Percentiles rank a stretch among this genome's conserved stretches.
phyloP scores from a whole-genome alignment of 2,888 invertebrate genomes.

The Orthonevra nobilis region DNA sequence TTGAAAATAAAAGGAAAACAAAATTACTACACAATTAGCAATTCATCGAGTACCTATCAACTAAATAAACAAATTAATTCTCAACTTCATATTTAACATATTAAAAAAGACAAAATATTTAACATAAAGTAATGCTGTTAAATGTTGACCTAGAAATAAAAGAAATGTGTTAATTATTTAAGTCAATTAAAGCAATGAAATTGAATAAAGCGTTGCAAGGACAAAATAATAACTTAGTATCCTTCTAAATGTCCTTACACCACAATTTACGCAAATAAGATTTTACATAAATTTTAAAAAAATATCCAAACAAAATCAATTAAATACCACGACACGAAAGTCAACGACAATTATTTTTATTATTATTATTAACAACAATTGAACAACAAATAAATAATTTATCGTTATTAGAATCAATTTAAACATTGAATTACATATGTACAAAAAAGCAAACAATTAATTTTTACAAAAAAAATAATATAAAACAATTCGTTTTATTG shows the following conservation, averaged over 20 bases:
- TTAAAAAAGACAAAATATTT: not conserved
- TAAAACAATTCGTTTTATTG: slow-evolving; percentile 8
- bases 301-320: slow-evolving; percentile 25
- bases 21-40: slow-evolving; percentile 31
- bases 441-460: slow-evolving; percentile 48
- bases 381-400: slow-evolving; percentile 8
- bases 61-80: slow-evolving; percentile 27
- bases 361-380: slow-evolving; percentile 11
- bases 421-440: slow-evolving; percentile 19
- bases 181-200: slow-evolving; percentile 57
- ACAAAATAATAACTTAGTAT: not conserved
- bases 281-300: slow-evolving; percentile 8
- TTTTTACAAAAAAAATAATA: slow-evolving; percentile 60
- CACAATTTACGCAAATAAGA: too few relatives aligned
- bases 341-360: slow-evolving; percentile 55
- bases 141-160: slow-evolving; percentile 38
- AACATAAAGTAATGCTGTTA: slow-evolving; percentile 16
- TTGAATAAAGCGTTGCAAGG: too few relatives aligned
- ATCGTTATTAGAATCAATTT: too few relatives aligned
- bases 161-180: slow-evolving; percentile 63
- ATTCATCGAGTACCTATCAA: slow-evolving; percentile 41
- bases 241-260: too few relatives aligned
- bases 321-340: slow-evolving; percentile 19
- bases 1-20: not conserved
- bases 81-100: slow-evolving; percentile 38